A percentile compares a stretch with the other conserved stretches of the same genome.
phyloP scores from a whole-genome alignment of 2,888 invertebrate species.

The Dasysyrphus tricinctus region DNA sequence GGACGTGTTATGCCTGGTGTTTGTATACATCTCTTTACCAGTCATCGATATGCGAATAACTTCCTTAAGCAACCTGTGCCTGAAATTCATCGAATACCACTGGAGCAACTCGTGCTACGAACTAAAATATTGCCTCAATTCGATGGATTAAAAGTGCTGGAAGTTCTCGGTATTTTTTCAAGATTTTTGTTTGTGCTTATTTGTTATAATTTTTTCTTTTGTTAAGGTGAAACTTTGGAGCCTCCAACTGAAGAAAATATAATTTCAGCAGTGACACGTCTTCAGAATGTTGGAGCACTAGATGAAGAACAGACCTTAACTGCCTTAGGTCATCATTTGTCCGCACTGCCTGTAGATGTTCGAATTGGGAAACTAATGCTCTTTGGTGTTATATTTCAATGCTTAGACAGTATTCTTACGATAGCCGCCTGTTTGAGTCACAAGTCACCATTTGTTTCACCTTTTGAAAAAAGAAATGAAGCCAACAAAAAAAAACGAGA shows the following conservation, averaged over 20 bases:
- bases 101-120: slow-evolving; percentile 91
- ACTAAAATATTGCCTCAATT: slow-evolving; percentile 87
- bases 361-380: slow-evolving; percentile 96
- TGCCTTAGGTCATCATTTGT: slow-evolving; percentile 93
- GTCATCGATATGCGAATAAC: slow-evolving; percentile 87
- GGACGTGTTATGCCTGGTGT: slow-evolving; percentile 95
- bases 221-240: slow-evolving; percentile 88
- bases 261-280: slow-evolving; percentile 87
- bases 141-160: slow-evolving; percentile 78
- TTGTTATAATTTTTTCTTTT: slow-evolving; percentile 14
- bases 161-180: slow-evolving; percentile 78
- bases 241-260: slow-evolving; percentile 89
- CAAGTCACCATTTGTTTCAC: slow-evolving; percentile 91
- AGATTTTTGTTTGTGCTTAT: neutral
- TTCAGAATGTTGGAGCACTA: slow-evolving; percentile 92
- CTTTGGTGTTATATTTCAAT: slow-evolving; percentile 95
- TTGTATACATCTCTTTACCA: slow-evolving; percentile 92
- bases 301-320: slow-evolving; percentile 90
- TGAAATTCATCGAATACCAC: slow-evolving; percentile 94
- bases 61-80: slow-evolving; percentile 91
- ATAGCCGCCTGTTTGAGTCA: slow-evolving; percentile 93
- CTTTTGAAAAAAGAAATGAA: slow-evolving; percentile 89
- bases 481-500: slow-evolving; percentile 89
- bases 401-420: slow-evolving; percentile 95
- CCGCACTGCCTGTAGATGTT: slow-evolving; percentile 95